Conservation (phyloP, 2,888 invertebrate species). For the Volucella zonaria region DNA sequence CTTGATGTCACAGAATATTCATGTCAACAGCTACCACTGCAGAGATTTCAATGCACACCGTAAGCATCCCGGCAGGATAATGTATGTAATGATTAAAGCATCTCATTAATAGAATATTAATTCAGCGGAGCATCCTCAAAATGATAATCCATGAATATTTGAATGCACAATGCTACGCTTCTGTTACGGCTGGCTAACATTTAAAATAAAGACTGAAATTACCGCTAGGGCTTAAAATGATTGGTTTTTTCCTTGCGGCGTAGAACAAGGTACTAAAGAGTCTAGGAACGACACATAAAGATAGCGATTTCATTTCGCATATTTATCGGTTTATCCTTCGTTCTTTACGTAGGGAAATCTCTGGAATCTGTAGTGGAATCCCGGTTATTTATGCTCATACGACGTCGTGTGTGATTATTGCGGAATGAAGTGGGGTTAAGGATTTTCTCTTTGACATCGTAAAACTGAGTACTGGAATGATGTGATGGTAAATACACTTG, state of each 20-base stretch:
- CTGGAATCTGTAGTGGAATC: constrained; percentile 31
- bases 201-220: constrained; percentile 18
- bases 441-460: not conserved
- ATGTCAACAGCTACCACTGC: no score
- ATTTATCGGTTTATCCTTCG: constrained; percentile 24
- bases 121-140: not conserved
- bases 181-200: not conserved
- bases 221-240: not conserved
- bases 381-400: constrained; percentile 25
- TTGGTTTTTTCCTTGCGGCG: not conserved
- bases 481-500: no score
- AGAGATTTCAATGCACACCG: no score
- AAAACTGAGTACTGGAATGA: not conserved
- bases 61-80: no score
- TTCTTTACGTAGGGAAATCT: constrained; percentile 31
- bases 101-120: constrained; percentile 19
- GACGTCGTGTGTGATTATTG: not conserved
- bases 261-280: no score
- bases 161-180: not conserved
- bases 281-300: not conserved
- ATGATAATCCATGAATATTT: not conserved
- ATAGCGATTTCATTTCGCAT: constrained; percentile 25
- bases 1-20: no score
- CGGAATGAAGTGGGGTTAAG: not conserved
- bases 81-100: not conserved